These are phyloP conservation scores for Catamblyrhynchus diadema DNA, from an alignment of 2,797 vertebrate species.

Conservation along the genomic window DNA sequence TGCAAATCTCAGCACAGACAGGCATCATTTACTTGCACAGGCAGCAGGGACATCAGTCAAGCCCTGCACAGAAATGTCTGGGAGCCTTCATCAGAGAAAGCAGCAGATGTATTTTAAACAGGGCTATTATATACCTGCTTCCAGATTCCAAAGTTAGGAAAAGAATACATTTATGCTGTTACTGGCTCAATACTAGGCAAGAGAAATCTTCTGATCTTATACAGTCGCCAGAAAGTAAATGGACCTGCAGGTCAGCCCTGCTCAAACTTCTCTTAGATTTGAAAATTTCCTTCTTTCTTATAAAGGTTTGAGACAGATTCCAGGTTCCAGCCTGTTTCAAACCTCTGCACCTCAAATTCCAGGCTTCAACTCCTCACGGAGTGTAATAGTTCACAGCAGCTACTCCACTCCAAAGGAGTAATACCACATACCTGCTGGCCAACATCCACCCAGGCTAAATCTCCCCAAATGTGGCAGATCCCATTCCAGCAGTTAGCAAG, in stretches of 20 bases:
- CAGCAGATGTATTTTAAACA: neutral
- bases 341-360: neutral
- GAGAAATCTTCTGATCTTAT: neutral
- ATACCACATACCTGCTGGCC: neutral
- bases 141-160: neutral
- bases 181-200: neutral
- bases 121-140: neutral
- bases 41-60: neutral
- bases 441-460: neutral
- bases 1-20: neutral
- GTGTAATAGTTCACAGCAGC: neutral
- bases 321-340: neutral
- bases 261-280: neutral
- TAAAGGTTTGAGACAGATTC: neutral
- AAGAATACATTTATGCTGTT: neutral
- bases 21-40: rapidly evolving
- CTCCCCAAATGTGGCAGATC: neutral
- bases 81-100: neutral
- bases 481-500: neutral
- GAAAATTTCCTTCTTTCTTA: neutral
- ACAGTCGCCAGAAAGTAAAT: neutral
- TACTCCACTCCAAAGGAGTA: neutral
- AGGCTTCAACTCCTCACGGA: rapidly evolving
- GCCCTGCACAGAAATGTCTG: neutral
- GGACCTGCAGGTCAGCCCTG: neutral